Evolutionary conservation across 2,113 vertebrate genomes (phyloP), one percentile per base, ranked within the genome.

Genomic region (Apaloderma vittatum): DNA sequence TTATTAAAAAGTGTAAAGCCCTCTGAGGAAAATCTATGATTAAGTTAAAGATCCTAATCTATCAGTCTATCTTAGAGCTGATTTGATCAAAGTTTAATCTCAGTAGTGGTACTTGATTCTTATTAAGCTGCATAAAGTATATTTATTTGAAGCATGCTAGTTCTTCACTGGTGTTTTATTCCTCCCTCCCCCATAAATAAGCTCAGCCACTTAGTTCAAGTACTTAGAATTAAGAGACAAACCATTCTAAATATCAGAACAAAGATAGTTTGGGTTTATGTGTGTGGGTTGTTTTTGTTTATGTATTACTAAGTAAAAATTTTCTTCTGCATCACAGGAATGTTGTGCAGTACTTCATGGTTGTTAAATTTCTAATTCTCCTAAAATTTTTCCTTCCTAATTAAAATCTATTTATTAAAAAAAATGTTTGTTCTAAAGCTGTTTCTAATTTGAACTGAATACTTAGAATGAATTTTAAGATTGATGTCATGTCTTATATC

Each of bases 41-140:
- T 78, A 83, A 95, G 46, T 91, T 48, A 46, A 58, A 86, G 80
- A 84, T 84, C 12, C 29, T 91, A 77, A 89, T 71, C 66, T 79
- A 17, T 52, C 18, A 58, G 24, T 40, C 20, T 58, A 86, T 48
- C 66, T 77, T 62, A 73, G 63, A 83, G 55, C 43, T 91, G 32
- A 22, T 45, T 74, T 92, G 75, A 88, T 90, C 63, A 54, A 74
- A 80, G 51, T 36, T 58, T 43, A 58, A 23, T 74, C 40, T 77
- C n/a, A 7, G 9, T 46, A 75, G 19, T n/a, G 51, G 14, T 15
- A 29, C n/a, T 91, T 86, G 15, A 10, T 86, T 77, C 40, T 67
- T 71, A 40, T 24, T 46, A 40, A 62, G 29, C 24, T 71, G 16
- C 30, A 54, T 65, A 6, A 75, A 54, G 7, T 40, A 8, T 54